phyloP scores from a whole-genome alignment of 2,888 invertebrate species.

The Apeira syringaria region DNA sequence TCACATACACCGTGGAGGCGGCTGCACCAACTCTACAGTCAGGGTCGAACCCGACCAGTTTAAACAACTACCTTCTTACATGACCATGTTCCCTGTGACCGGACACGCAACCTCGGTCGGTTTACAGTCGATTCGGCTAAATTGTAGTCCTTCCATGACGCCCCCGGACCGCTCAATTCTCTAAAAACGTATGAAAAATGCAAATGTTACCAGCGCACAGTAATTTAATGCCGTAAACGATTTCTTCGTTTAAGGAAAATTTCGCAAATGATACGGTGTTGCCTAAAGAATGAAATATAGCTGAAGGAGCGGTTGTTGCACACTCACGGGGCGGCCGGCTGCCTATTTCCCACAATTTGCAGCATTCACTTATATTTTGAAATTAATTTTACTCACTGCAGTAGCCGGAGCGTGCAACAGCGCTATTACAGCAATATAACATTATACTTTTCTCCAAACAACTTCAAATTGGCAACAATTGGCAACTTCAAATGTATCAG shows the following conservation, averaged over 20 bases:
- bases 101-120: slow-evolving; percentile 45
- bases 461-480: no score
- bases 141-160: slow-evolving; percentile 36
- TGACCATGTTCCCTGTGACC: slow-evolving; percentile 34
- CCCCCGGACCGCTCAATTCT: slow-evolving; percentile 29
- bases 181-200: slow-evolving; percentile 40
- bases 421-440: no score
- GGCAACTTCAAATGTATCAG: no score
- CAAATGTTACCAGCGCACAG: slow-evolving; percentile 40
- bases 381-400: no score
- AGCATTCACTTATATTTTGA: no score
- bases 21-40: no score
- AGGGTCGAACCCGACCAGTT: slow-evolving; percentile 48
- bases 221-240: slow-evolving; percentile 44
- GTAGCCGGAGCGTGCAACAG: no score
- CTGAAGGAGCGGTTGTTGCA: no score
- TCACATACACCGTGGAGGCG: no score
- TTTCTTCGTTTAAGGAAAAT: slow-evolving; percentile 37
- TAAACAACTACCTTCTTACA: slow-evolving; percentile 40
- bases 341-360: no score
- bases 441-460: no score
- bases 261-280: slow-evolving; percentile 40
- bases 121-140: slow-evolving; percentile 39
- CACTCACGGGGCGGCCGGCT: no score
- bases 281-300: slow-evolving; percentile 33